A percentile compares a stretch with the other conserved stretches of the same genome.
These are phyloP conservation scores for Rhincodon typus DNA, from an alignment of 2,797 vertebrate species.

Conservation along the genomic window DNA sequence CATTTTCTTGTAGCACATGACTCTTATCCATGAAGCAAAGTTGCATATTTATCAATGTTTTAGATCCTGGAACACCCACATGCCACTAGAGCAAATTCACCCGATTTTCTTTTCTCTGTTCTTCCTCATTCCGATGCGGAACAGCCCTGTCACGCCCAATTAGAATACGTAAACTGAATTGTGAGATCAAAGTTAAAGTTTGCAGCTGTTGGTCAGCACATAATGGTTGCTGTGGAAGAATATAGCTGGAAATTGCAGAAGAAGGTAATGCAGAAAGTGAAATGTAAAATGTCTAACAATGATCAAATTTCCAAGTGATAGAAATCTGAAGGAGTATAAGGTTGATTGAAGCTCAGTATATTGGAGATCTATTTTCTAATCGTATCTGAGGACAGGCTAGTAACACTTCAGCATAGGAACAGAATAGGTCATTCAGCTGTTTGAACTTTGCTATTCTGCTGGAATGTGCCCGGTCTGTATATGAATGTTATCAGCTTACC, in stretches of 20 bases:
- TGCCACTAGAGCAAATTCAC: neutral
- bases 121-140: neutral
- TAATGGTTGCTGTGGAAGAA: neutral
- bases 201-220: neutral
- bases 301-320: neutral
- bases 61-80: neutral
- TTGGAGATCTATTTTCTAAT: neutral
- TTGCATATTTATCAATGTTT: neutral
- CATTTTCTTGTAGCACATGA: too few relatives aligned
- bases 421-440: neutral
- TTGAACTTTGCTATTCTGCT: too few relatives aligned
- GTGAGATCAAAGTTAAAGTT: neutral
- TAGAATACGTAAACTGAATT: neutral
- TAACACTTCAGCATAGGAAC: neutral
- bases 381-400: neutral
- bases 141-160: neutral
- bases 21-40: neutral
- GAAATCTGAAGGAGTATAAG: neutral
- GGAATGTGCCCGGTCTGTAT: neutral
- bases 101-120: neutral
- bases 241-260: neutral
- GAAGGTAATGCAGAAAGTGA: neutral
- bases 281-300: neutral
- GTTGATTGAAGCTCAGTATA: neutral
- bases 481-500: neutral